phyloP scores from a whole-genome alignment of 2,888 invertebrate genomes.

The Linyphia triangularis region DNA sequence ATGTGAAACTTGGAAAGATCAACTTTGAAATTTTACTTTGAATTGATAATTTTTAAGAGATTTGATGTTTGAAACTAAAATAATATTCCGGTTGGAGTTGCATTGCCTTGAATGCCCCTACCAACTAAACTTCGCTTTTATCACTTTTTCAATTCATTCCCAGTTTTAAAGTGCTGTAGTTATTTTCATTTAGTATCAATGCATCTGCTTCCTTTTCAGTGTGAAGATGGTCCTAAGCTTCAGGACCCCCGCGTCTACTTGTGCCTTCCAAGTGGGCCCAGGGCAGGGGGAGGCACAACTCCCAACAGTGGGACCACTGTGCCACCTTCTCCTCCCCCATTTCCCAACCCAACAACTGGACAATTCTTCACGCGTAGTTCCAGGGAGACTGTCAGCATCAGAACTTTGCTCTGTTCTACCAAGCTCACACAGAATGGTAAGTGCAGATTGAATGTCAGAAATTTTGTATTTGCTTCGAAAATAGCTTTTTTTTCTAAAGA shows the following conservation, averaged over 20 bases:
- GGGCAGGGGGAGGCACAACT: slow-evolving; percentile 77
- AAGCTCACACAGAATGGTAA: slow-evolving; percentile 95
- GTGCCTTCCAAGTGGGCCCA: slow-evolving; percentile 78
- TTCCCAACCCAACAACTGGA: slow-evolving; percentile 63
- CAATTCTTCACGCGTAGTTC: slow-evolving; percentile 86
- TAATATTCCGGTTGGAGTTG: too few species aligned
- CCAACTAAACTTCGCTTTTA: too few species aligned
- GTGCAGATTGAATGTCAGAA: not conserved
- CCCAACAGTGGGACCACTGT: slow-evolving; percentile 48
- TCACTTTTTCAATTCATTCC: not conserved
- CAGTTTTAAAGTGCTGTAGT: not conserved
- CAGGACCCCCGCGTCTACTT: slow-evolving; percentile 82
- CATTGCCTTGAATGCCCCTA: too few species aligned
- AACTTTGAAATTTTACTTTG: too few species aligned
- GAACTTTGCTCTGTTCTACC: slow-evolving; percentile 94
- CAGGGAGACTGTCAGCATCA: slow-evolving; percentile 90
- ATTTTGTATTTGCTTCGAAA: not conserved
- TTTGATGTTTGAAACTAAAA: too few species aligned
- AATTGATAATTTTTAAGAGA: too few species aligned
- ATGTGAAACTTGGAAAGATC: too few species aligned
- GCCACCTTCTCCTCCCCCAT: slow-evolving; percentile 70
- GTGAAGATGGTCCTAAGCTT: slow-evolving; percentile 88
- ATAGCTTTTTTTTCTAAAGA: not conserved
- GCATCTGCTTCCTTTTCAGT: too few species aligned
- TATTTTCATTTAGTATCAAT: too few species aligned